Conservation (phyloP, 1,140 invertebrate genomes). For the Saccostrea echinata region DNA sequence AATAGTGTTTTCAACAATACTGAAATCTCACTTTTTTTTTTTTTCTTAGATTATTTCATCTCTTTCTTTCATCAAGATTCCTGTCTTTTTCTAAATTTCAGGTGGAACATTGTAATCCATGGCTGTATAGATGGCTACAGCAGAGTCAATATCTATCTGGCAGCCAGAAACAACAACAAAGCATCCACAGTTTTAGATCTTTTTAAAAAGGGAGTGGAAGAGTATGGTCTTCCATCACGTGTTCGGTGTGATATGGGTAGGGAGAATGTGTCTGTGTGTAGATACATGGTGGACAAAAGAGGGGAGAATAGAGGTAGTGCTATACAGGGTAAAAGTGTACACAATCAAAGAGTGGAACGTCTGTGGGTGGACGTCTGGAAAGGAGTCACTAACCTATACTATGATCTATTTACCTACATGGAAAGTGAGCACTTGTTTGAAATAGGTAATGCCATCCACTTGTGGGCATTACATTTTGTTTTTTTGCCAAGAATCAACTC, state of each 20-base stretch:
- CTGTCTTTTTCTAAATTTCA: slow-evolving; percentile 14
- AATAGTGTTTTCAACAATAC: no score
- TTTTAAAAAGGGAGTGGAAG: not conserved
- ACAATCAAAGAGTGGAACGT: slow-evolving; percentile 43
- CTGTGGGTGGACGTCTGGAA: slow-evolving; percentile 39
- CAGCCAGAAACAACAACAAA: slow-evolving; percentile 21
- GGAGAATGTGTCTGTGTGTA: not conserved
- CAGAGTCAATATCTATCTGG: not conserved
- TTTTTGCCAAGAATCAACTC: slow-evolving; percentile 41
- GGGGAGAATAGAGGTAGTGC: slow-evolving; percentile 38
- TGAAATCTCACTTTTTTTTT: no score
- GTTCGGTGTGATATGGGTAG: no score
- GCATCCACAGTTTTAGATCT: slow-evolving; percentile 8
- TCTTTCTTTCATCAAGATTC: no score
- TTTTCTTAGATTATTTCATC: no score
- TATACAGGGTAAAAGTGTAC: slow-evolving; percentile 5
- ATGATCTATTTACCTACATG: slow-evolving; percentile 43
- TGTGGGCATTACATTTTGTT: not conserved
- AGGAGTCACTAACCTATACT: slow-evolving; percentile 36
- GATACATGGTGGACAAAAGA: slow-evolving; percentile 39
- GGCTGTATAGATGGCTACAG: slow-evolving; percentile 43
- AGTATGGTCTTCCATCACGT: slow-evolving; percentile 1
- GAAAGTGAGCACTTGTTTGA: slow-evolving; percentile 18
- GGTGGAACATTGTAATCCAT: slow-evolving; percentile 32
- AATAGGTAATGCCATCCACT: not conserved